A percentile compares a stretch with the other conserved stretches of the same genome.
phyloP scores from a whole-genome alignment of 2,888 invertebrate genomes.

The Mythimna albipuncta region DNA sequence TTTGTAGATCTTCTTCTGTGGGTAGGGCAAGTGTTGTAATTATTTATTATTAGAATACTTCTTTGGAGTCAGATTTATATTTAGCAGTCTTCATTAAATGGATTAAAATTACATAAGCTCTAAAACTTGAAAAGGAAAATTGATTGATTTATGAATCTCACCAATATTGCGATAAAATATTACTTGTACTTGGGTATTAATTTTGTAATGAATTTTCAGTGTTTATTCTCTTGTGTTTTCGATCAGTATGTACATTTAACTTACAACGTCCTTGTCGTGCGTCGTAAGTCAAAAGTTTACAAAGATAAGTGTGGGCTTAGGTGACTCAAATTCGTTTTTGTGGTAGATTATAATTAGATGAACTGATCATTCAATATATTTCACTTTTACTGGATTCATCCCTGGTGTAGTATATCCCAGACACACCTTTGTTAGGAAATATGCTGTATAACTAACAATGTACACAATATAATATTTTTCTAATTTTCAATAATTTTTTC shows the following conservation, averaged over 20 bases:
- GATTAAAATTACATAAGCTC: slow-evolving; percentile 63
- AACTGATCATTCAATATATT: slow-evolving; percentile 37
- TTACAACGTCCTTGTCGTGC: slow-evolving; percentile 18
- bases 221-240: slow-evolving; percentile 7
- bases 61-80: slow-evolving; percentile 55
- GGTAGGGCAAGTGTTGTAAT: slow-evolving; percentile 71
- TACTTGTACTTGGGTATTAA: slow-evolving; percentile 32
- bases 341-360: slow-evolving; percentile 52
- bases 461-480: background rate
- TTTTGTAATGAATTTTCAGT: slow-evolving; percentile 13
- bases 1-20: slow-evolving; percentile 75
- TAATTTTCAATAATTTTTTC: background rate
- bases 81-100: slow-evolving; percentile 43
- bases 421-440: slow-evolving; percentile 18
- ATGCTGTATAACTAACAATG: background rate
- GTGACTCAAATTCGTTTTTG: slow-evolving; percentile 51
- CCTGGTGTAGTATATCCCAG: background rate
- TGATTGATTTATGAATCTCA: slow-evolving; percentile 63
- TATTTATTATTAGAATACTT: slow-evolving; percentile 65
- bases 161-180: slow-evolving; percentile 54
- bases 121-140: slow-evolving; percentile 57
- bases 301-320: slow-evolving; percentile 43
- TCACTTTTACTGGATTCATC: slow-evolving; percentile 10
- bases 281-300: slow-evolving; percentile 36
- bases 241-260: slow-evolving; percentile 13